Evolutionary conservation across 2,888 invertebrate species (phyloP).

Genomic region (Melolontha melolontha): DNA sequence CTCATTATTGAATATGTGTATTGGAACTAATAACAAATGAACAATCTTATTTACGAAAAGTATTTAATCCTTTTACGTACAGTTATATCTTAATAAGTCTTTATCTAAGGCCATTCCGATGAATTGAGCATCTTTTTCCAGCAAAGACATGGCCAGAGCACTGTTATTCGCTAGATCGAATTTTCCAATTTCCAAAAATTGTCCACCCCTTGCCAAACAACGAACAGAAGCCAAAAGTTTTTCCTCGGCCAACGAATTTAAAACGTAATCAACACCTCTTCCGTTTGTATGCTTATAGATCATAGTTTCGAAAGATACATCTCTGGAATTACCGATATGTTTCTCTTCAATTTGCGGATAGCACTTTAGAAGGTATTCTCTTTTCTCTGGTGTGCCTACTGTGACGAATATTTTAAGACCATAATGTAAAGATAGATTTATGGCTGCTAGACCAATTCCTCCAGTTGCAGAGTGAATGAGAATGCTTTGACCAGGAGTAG

Average conservation of each 20-base stretch:
- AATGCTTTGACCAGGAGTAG: constrained; percentile 55
- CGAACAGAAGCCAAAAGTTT: constrained; percentile 80
- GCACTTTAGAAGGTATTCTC: constrained; percentile 81
- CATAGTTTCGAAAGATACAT: constrained; percentile 88
- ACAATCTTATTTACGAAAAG: constrained; percentile 16
- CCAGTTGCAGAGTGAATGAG: constrained; percentile 73
- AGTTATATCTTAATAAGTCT: no score
- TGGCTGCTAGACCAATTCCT: constrained; percentile 82
- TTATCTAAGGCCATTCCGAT: constrained; percentile 82
- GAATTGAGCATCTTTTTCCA: constrained; percentile 67
- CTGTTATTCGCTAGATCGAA: constrained; percentile 79
- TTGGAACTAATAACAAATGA: background rate
- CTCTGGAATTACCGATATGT: constrained; percentile 89
- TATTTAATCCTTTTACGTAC: background rate
- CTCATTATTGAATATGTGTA: background rate
- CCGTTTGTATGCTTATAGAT: constrained; percentile 84
- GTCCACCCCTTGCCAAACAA: constrained; percentile 71
- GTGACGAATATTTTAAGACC: constrained; percentile 86
- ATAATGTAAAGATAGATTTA: constrained; percentile 73
- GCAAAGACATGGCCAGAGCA: constrained; percentile 70
- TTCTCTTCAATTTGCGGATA: constrained; percentile 77
- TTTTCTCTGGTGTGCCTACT: constrained; percentile 86
- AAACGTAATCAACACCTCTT: constrained; percentile 88
- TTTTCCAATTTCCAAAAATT: constrained; percentile 89
- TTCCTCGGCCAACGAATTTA: constrained; percentile 92